Evolutionary conservation across 2,797 vertebrate genomes (phyloP), one percentile per base, ranked within the genome.

Genomic region (Lagothrix lagotricha): DNA sequence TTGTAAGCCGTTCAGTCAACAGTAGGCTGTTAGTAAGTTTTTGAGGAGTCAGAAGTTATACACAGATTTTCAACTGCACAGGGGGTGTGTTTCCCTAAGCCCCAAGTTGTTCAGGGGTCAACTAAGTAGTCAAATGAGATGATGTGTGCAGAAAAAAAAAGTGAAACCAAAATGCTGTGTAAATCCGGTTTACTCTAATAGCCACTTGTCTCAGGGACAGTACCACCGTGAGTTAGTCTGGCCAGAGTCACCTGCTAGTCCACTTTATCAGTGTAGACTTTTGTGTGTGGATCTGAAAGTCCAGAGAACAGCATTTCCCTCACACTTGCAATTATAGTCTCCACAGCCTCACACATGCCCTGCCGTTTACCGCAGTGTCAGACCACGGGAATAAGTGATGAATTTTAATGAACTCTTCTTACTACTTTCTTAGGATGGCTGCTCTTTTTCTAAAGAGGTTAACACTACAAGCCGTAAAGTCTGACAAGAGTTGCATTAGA

Each of bases 351-450:
- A 4, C 28, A 52, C 22, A 17, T 0, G 1, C 36, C 5, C 7
- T 67, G 6, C 26, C n/a, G 2, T 46, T 54, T 2, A 4, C 46
- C 73, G 39, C 14, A 4, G 4, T 11, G 22, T 14, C 67, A 30
- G 24, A 54, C 46, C 64, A 1, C 0, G 1, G 46, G 67, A 64
- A 20, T 12, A 44, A 39, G n/a, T 44, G 39, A 58, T 30, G 80
- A 58, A 33, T 33, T 13, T 46, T 57, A 79, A 75, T 83, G 24
- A 64, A 41, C 11, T 50, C 95, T 93, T 91, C 94, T 96, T 46
- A n/a, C 75, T 82, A 0, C 36, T 96, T 97, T 96, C 64, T 95
- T 98, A 99, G 98, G 76, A 99, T 99, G 99, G 99, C 98, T 96
- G 90, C 98, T 44, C 97, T 98, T 64, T 98, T 98, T 26, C 52